These are phyloP conservation scores for Callocephalon fimbriatum DNA, from an alignment of 2,113 vertebrate species.

Conservation along the genomic window DNA sequence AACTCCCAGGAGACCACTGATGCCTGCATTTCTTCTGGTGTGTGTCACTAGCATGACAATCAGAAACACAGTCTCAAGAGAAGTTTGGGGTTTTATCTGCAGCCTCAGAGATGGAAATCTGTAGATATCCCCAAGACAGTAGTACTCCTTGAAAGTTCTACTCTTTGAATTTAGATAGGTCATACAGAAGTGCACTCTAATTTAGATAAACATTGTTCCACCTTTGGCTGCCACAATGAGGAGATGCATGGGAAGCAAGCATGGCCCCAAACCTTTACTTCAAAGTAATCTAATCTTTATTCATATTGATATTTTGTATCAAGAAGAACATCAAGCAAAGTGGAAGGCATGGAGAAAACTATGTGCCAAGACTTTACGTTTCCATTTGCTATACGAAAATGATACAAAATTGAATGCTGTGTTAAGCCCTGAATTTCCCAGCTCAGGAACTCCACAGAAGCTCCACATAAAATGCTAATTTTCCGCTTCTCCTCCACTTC, in stretches of 20 bases:
- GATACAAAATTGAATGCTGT: neutral
- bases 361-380: neutral
- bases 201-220: neutral
- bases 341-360: neutral
- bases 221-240: neutral
- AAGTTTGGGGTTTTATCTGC: neutral
- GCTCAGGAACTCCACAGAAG: neutral
- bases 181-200: neutral
- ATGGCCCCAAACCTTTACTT: neutral
- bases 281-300: neutral
- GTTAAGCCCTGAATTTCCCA: neutral
- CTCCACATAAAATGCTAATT: neutral
- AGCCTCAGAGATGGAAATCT: neutral
- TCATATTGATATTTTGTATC: neutral
- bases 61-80: neutral
- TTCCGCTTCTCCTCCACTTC: neutral
- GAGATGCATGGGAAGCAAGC: neutral
- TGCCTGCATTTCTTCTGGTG: rapidly evolving
- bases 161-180: neutral
- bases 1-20: neutral
- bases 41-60: neutral
- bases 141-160: neutral
- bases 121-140: neutral
- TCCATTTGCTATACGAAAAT: neutral
- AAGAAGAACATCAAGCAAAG: neutral